Base-by-base conservation (phyloP, 1,140 invertebrate species). In the Danaus plexippus region DNA sequence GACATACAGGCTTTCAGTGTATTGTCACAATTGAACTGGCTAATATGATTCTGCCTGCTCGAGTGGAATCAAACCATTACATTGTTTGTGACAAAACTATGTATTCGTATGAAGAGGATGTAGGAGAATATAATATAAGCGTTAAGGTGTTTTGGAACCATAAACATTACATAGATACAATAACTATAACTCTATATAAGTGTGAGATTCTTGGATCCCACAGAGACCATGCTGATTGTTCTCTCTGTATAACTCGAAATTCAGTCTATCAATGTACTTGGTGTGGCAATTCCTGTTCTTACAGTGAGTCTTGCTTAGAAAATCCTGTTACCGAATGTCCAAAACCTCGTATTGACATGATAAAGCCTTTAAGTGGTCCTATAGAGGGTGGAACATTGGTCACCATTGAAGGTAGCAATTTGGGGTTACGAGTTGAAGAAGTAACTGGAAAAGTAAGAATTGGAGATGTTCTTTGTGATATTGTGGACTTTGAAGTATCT, bases 351-450 rank as follows among this genome's bases (percentile, higher is more conserved):
- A 98, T 98, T 73, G 95, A 97, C 83, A 94, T 97, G 91, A 97
- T 99, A 64, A 95, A 94, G 80, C 98, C 98, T 0, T 75, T 96
- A 15, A 96, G 94, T 78, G 98, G 98, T 10, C 98, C 97, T 9
- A 92, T 97, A 49, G 95, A 98, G 89, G 98, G 98, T 22, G 98
- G 98, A 1, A 99, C 98, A 13, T 80, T 96, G 41, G 92, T 99
- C 0, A 98, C 96, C 8, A 98, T 99, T 57, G 94, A 95, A 88
- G 98, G 98, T 8, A 95, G 95, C 73, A 98, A 99, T 88, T 90
- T 99, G 18, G 98, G 98, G 0, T 90, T 97, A 49, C 93, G 92
- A 62, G 92, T 95, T 68, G 93, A 94, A 71, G 97, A 99, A 84
- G 96, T 99, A 0, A 88, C 90, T 43, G 96, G 95, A 11, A 96